phyloP scores from a whole-genome alignment of 2,113 vertebrate species.

The Panurus biarmicus region DNA sequence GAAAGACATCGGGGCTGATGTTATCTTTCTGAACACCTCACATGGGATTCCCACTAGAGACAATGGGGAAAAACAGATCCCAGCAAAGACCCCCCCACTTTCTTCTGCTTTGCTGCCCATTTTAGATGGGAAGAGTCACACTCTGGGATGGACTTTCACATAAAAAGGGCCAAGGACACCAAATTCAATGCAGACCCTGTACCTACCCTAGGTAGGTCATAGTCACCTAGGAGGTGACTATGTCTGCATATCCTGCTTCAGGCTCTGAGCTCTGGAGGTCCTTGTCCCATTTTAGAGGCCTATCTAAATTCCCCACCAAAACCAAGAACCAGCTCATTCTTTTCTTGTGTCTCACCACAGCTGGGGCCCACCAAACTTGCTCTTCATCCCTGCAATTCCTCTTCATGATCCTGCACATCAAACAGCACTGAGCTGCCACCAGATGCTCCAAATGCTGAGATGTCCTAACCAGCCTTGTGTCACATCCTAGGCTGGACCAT shows the following conservation, averaged over 20 bases:
- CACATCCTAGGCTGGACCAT: neutral
- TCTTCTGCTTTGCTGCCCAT: neutral
- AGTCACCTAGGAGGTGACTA: neutral
- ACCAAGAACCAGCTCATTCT: neutral
- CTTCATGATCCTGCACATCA: neutral
- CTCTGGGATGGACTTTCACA: neutral
- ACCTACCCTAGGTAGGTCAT: too few relatives aligned
- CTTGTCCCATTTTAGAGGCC: neutral
- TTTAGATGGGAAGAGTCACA: neutral
- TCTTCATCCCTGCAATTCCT: neutral
- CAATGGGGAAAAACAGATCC: fast-evolving
- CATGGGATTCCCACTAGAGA: neutral
- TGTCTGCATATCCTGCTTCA: neutral
- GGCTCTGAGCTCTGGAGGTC: neutral
- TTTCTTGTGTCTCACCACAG: neutral
- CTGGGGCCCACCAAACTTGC: neutral
- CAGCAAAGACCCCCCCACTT: neutral
- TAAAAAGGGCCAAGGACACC: neutral
- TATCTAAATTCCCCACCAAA: neutral
- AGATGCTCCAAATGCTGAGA: neutral
- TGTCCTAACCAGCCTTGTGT: neutral
- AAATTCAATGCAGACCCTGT: neutral
- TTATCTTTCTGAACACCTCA: neutral
- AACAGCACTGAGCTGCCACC: neutral
- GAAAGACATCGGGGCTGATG: neutral